A percentile compares a stretch with the other conserved stretches of the same genome.
These are phyloP conservation scores for Smutsia temminckii DNA, from an alignment of 2,797 vertebrate species.

Conservation along the genomic window DNA sequence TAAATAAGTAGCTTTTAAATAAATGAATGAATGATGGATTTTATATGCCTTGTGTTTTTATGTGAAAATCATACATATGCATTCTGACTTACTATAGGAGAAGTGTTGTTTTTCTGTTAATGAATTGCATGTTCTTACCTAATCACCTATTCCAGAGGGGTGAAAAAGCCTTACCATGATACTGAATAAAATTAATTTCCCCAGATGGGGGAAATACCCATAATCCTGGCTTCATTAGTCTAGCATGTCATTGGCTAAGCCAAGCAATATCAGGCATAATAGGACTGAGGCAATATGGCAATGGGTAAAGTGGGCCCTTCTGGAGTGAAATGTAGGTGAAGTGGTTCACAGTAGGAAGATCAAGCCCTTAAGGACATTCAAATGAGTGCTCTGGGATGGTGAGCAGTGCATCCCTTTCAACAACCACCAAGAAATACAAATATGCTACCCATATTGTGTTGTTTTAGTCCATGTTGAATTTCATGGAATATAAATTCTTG, in stretches of 20 bases:
- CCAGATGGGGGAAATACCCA: background rate
- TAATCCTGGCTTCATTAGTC: background rate
- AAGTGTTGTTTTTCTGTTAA: background rate
- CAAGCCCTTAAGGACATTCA: background rate
- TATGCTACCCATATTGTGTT: constrained; percentile 72
- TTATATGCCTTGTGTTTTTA: background rate
- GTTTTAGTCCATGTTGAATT: constrained; percentile 68
- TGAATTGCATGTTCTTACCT: background rate
- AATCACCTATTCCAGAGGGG: background rate
- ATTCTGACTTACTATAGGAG: background rate
- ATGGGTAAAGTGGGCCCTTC: background rate
- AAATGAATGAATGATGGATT: background rate
- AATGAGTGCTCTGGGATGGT: rapidly evolving
- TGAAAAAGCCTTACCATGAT: background rate
- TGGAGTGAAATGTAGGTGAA: background rate
- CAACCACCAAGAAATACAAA: constrained; percentile 62
- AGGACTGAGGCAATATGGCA: background rate
- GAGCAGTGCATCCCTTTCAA: background rate
- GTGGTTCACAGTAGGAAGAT: background rate
- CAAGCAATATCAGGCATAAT: background rate
- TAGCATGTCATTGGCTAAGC: background rate
- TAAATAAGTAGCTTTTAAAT: background rate
- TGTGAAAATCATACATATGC: background rate
- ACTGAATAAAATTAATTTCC: background rate
- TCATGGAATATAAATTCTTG: constrained; percentile 80